Base-by-base conservation (phyloP, 1,140 invertebrate genomes). In the Ceratosolen solmsi region DNA sequence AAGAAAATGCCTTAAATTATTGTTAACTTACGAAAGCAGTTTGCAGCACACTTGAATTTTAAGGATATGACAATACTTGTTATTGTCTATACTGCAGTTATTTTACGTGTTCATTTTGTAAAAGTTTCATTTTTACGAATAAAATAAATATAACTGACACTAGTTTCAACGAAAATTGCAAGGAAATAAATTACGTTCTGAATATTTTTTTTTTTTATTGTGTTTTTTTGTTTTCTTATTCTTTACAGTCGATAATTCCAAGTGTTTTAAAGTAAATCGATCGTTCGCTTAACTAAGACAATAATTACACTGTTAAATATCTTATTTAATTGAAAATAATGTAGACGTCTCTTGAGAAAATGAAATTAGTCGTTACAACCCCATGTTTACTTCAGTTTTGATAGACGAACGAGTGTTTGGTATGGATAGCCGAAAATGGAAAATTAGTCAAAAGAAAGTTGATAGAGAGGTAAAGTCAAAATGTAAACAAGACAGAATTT, bases 401-500 rank as follows among this genome's bases (percentile, higher is more conserved):
- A 68, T 38, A 20, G 60, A 33, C 30, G 27, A 63, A 33, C 60
- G 5, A 38, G 2, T n/a, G 22, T 38, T 68, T 38, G 17, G 38
- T 38, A 38, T 38, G 33, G 33, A 38, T 38, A 4, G 22, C 63
- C n/a, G 63, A 38, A 38, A n/a, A 1, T 22, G 1, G 70, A 30
- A 51, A 46, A 46, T 72, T 25, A 51, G 27, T 72, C 27, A n/a
- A 11, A 49, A 8, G 9, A 30, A 38, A 33, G 38, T 70, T 13
- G 13, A 30, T 20, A 51, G 13, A 3, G 70, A 38, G 17, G 17
- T 3, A 38, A 20, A n/a, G 4, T 68, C 49, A 49, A 49, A 72
- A 72, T 51, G 70, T 72, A 72, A 72, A 72, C 70, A 72, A 25
- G 1, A 46, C 25, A 30, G 25, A 72, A 1, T 72, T 27, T 38